Evolutionary conservation across 2,113 vertebrate genomes (phyloP).

Genomic region (Nycticorax nycticorax): DNA sequence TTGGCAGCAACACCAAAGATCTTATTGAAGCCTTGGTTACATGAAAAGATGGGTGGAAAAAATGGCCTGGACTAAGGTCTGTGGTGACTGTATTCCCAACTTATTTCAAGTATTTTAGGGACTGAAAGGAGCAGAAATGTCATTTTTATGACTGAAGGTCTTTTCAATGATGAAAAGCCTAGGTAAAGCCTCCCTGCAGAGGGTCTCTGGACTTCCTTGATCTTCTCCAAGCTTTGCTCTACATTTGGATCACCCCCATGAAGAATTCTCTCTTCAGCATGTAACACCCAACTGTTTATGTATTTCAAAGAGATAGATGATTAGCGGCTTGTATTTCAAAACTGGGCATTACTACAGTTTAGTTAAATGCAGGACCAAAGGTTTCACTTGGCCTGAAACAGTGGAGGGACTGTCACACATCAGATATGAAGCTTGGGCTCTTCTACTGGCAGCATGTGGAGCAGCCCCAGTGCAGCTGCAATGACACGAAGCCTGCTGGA

Average conservation of each 20-base stretch:
- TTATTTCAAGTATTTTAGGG: background rate
- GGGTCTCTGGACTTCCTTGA: background rate
- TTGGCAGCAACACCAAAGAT: background rate
- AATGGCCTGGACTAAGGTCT: background rate
- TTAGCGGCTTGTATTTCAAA: background rate
- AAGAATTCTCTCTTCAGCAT: background rate
- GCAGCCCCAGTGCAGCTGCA: background rate
- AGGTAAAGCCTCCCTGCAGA: background rate
- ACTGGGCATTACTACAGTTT: background rate
- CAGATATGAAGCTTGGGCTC: background rate
- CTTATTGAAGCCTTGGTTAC: background rate
- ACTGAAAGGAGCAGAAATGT: background rate
- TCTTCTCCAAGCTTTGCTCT: background rate
- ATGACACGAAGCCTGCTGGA: background rate
- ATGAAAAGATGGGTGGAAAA: background rate
- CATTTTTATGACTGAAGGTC: background rate
- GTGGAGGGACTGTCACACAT: background rate
- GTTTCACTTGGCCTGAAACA: background rate
- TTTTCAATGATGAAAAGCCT: background rate
- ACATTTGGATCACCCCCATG: background rate
- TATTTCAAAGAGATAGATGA: background rate
- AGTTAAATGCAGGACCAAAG: background rate
- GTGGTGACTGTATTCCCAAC: background rate
- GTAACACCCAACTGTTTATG: accelerated
- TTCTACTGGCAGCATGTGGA: background rate